Evolutionary conservation across 2,888 invertebrate species (phyloP).

Genomic region (Tupiocoris notatus): DNA sequence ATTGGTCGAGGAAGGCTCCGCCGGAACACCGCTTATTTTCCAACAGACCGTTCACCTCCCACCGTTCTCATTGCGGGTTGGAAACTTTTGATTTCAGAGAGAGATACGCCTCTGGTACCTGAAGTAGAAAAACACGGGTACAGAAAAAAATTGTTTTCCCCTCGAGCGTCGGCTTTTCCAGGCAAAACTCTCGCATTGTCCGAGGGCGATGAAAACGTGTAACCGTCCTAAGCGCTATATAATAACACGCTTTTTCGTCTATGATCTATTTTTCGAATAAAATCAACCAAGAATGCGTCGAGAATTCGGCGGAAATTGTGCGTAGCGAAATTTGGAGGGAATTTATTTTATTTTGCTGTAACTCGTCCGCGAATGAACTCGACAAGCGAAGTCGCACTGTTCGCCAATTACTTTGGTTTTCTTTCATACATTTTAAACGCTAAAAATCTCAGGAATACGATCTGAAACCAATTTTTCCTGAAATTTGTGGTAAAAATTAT

Average conservation of each 20-base stretch:
- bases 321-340: no score
- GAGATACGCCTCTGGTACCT: slow-evolving; percentile 25
- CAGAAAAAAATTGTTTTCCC: background rate
- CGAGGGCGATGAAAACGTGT: background rate
- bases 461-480: no score
- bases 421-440: no score
- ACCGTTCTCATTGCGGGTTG: background rate
- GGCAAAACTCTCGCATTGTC: slow-evolving; percentile 9
- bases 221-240: slow-evolving; percentile 32
- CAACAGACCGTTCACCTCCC: slow-evolving; percentile 30
- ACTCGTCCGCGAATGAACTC: no score
- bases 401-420: no score
- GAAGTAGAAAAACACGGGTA: background rate
- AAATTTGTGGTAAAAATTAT: no score
- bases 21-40: slow-evolving; percentile 1
- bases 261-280: no score
- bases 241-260: slow-evolving; percentile 10
- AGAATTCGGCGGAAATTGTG: no score
- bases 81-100: slow-evolving; percentile 39
- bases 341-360: no score
- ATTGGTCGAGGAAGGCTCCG: slow-evolving; percentile 44
- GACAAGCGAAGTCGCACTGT: no score
- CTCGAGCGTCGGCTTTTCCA: background rate
- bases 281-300: no score
- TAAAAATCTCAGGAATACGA: no score